Evolutionary conservation across 2,113 vertebrate genomes (phyloP).

Genomic region (Eclectus roratus): DNA sequence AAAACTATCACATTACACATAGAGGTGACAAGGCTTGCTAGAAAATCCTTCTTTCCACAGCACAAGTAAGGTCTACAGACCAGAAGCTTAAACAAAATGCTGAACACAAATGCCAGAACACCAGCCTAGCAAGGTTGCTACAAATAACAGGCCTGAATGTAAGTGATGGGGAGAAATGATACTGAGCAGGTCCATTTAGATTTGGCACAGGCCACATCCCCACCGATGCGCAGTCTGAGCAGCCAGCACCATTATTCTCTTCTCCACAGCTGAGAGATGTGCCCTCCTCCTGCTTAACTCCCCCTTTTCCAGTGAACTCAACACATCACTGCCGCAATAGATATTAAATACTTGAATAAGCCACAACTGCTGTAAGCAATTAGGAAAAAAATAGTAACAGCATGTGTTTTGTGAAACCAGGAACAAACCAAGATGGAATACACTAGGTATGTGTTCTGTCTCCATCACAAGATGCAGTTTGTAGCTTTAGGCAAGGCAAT

Average conservation of each 20-base stretch:
- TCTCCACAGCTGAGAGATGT: neutral
- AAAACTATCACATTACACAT: neutral
- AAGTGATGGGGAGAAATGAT: neutral
- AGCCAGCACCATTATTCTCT: neutral
- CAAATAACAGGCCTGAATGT: neutral
- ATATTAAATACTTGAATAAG: neutral
- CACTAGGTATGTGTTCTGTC: neutral
- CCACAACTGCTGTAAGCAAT: neutral
- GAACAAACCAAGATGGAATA: neutral
- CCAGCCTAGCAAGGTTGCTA: neutral
- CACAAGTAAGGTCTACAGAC: neutral
- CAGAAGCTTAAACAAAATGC: neutral
- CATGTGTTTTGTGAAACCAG: neutral
- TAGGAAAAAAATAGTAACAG: neutral
- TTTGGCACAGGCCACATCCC: neutral
- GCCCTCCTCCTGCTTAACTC: neutral
- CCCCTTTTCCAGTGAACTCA: neutral
- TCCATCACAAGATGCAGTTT: neutral
- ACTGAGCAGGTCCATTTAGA: neutral
- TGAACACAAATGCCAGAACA: neutral
- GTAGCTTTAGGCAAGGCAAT: neutral
- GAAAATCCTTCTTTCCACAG: neutral
- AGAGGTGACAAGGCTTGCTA: neutral
- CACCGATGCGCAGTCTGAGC: neutral
- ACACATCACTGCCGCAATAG: neutral